phyloP scores from a whole-genome alignment of 2,888 invertebrate genomes.

The Lasioglossum villosulum region DNA sequence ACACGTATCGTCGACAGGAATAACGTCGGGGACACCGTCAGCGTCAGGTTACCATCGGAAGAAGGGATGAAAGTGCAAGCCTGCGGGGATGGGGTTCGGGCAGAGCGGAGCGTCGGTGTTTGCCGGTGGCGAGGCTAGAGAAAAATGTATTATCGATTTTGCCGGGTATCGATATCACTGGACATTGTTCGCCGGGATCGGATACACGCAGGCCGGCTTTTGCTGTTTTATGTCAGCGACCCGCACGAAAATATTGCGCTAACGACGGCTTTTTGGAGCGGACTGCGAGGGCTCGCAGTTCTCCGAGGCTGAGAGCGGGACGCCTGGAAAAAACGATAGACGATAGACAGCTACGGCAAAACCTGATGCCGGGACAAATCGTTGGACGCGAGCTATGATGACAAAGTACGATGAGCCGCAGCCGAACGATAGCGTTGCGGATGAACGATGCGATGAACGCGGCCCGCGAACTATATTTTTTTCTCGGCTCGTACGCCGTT shows the following conservation, averaged over 20 bases:
- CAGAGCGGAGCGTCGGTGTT: neutral
- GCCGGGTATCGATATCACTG: constrained; percentile 66
- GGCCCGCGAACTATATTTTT: constrained; percentile 24
- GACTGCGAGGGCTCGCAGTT: constrained; percentile 4
- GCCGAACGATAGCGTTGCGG: constrained; percentile 60
- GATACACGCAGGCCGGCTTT: constrained; percentile 35
- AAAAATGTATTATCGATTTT: constrained; percentile 71
- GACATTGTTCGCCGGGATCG: constrained; percentile 59
- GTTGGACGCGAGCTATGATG: constrained; percentile 69
- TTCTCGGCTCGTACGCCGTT: constrained; percentile 4
- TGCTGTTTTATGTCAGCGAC: constrained; percentile 55
- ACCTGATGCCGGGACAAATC: constrained; percentile 58
- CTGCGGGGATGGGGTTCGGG: constrained; percentile 12
- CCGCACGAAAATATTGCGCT: constrained; percentile 70
- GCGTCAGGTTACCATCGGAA: constrained; percentile 28
- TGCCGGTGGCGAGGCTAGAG: constrained; percentile 36
- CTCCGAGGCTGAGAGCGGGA: constrained; percentile 11
- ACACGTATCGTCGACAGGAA: constrained; percentile 47
- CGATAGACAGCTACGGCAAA: constrained; percentile 38
- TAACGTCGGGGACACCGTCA: constrained; percentile 15
- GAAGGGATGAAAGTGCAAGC: constrained; percentile 45
- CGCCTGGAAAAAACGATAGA: constrained; percentile 37
- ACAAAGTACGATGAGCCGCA: constrained; percentile 71
- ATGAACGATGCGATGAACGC: constrained; percentile 67
- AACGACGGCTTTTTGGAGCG: constrained; percentile 66